A percentile compares a stretch with the other conserved stretches of the same genome.
phyloP scores from a whole-genome alignment of 2,113 vertebrate genomes.

The Chlorodrepanis virens region DNA sequence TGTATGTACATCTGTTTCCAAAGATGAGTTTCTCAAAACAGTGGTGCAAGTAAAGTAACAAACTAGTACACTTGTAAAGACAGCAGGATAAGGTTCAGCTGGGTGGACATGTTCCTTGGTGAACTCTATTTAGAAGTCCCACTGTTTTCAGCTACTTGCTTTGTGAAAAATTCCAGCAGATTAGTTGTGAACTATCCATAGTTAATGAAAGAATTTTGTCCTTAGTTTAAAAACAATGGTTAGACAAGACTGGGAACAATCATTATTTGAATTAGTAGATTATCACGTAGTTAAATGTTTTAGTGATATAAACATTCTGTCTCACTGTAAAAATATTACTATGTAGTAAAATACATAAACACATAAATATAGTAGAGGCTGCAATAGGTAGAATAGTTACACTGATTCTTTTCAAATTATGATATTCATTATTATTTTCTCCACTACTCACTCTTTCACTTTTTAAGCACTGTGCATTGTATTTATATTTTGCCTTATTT shows the following conservation, averaged over 20 bases:
- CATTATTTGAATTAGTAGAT: background rate
- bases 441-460: background rate
- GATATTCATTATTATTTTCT: background rate
- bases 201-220: background rate
- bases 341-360: background rate
- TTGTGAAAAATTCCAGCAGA: background rate
- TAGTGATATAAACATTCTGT: background rate
- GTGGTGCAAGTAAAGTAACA: background rate
- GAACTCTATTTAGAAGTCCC: background rate
- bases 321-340: background rate
- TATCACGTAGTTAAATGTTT: background rate
- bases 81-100: background rate
- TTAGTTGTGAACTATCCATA: background rate
- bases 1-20: background rate
- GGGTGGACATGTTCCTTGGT: background rate
- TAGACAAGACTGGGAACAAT: background rate
- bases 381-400: background rate
- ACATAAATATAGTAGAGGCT: background rate
- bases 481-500: conserved; percentile 19
- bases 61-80: background rate
- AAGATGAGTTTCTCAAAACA: background rate
- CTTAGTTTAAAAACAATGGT: background rate
- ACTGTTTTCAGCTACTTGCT: background rate
- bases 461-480: background rate
- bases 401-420: background rate